phyloP scores from a whole-genome alignment of 1,140 invertebrate genomes.

The Brachionus paranguensis region DNA sequence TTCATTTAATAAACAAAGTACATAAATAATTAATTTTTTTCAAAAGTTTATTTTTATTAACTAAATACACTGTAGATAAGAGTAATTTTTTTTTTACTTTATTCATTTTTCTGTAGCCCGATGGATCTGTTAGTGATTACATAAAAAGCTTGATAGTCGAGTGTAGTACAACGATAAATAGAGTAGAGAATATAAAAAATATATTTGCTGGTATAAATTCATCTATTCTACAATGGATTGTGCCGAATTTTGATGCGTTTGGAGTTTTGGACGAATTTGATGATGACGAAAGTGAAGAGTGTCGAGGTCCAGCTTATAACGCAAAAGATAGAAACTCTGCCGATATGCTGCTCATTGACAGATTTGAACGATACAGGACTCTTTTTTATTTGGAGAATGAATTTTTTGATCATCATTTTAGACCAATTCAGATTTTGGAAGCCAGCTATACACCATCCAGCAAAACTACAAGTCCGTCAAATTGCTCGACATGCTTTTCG shows the following conservation, averaged over 20 bases:
- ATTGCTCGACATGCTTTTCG: neutral
- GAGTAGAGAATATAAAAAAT: conserved; percentile 4
- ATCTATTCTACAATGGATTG: conserved; percentile 6
- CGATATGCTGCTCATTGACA: neutral
- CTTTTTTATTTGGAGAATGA: neutral
- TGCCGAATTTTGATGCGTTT: conserved; percentile 37
- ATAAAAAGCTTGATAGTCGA: neutral
- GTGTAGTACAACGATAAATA: neutral
- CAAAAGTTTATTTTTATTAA: neutral
- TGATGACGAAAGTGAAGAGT: neutral
- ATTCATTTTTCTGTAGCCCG: neutral
- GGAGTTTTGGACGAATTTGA: conserved; percentile 31
- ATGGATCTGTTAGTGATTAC: neutral
- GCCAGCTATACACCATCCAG: neutral
- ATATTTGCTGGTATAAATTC: neutral
- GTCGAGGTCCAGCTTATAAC: neutral
- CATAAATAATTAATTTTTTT: conserved; percentile 11
- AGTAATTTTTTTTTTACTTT: neutral
- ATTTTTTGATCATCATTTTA: neutral
- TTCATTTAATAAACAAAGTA: conserved; percentile 32
- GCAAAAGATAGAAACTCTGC: neutral
- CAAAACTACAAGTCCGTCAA: neutral
- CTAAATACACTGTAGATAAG: neutral
- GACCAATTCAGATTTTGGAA: neutral
- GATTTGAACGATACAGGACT: neutral